phyloP scores from a whole-genome alignment of 2,797 vertebrate species.

The Mormyrus proboscirostris region DNA sequence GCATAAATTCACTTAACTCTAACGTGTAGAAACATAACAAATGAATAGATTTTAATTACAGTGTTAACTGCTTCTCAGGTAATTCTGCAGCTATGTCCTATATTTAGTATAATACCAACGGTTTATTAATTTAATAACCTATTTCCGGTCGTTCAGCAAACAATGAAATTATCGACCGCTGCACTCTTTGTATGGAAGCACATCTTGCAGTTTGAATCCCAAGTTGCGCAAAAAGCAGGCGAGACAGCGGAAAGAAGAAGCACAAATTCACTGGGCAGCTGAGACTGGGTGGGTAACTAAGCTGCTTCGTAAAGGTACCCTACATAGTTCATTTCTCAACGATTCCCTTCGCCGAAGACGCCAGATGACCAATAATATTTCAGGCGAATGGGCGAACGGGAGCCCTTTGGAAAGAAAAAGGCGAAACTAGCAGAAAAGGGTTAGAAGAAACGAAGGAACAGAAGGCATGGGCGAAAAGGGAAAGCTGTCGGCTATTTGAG shows the following conservation, averaged over 20 bases:
- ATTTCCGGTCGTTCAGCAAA: not conserved
- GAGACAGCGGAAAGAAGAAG: not conserved
- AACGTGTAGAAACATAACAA: not conserved
- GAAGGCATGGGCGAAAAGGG: not conserved
- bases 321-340: not conserved
- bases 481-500: not conserved
- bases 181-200: not conserved
- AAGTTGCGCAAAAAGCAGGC: not conserved
- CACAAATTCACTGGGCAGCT: not conserved
- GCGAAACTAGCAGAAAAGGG: not conserved
- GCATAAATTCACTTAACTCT: not conserved
- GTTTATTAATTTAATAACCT: not conserved
- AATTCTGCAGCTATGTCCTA: not conserved
- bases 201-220: not conserved
- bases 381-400: not conserved
- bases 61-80: not conserved
- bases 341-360: not conserved
- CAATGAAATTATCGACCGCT: not conserved
- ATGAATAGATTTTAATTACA: not conserved
- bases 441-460: not conserved
- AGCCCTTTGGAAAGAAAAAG: not conserved
- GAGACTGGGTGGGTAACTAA: not conserved
- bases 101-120: not conserved
- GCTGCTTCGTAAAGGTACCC: not conserved
- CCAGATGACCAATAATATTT: not conserved